These are phyloP conservation scores for Erebia aethiops DNA, from an alignment of 2,888 invertebrate species.

Conservation along the genomic window DNA sequence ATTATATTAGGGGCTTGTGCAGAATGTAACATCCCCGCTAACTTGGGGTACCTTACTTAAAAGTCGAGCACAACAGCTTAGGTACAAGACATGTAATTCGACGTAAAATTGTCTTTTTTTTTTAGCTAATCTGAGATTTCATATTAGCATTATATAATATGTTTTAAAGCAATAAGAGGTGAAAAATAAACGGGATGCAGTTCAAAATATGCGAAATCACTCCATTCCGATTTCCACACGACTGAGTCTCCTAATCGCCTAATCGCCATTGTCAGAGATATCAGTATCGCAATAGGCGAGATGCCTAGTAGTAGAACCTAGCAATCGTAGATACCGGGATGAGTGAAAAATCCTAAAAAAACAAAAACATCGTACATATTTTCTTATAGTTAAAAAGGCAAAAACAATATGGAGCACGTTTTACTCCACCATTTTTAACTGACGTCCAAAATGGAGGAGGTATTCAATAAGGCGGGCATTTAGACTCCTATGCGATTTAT, in stretches of 20 bases:
- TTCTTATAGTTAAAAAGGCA: too few species aligned
- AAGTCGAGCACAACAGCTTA: not conserved
- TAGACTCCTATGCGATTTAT: too few species aligned
- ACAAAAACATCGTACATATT: not conserved
- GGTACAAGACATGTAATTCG: not conserved
- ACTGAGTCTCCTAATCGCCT: slow-evolving; percentile 14
- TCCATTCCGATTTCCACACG: not conserved
- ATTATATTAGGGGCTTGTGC: slow-evolving; percentile 4
- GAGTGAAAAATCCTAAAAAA: slow-evolving; percentile 4
- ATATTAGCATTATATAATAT: too few species aligned
- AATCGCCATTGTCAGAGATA: slow-evolving; percentile 21
- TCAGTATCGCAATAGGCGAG: slow-evolving; percentile 21
- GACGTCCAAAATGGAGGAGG: too few species aligned
- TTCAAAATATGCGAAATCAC: slow-evolving; percentile 1
- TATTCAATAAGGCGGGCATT: too few species aligned
- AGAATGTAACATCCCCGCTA: slow-evolving; percentile 3
- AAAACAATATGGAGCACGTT: too few species aligned
- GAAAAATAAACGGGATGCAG: not conserved
- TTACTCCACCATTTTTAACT: too few species aligned
- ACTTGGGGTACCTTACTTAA: not conserved
- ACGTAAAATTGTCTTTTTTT: not conserved
- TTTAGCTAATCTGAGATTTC: not conserved
- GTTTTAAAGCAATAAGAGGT: not conserved
- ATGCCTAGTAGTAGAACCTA: slow-evolving; percentile 2
- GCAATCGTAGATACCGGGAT: slow-evolving; percentile 6